A percentile compares a stretch with the other conserved stretches of the same genome.
phyloP scores from a whole-genome alignment of 2,797 vertebrate species.

The Heliangelus exortis region DNA sequence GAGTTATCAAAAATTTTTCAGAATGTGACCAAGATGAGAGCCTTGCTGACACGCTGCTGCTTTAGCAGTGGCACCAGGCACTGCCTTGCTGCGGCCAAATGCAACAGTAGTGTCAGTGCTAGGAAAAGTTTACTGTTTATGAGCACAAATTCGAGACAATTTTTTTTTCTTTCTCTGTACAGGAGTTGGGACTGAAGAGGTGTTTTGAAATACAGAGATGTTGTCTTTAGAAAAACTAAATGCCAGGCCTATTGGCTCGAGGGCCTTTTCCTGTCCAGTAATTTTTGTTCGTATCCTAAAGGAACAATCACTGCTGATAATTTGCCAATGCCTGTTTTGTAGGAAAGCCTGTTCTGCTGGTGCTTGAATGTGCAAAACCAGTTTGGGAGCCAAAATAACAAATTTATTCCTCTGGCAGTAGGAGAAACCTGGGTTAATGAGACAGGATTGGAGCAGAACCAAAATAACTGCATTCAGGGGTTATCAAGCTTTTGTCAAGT shows the following conservation, averaged over 20 bases:
- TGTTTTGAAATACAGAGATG: background rate
- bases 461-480: background rate
- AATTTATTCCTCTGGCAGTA: background rate
- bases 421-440: background rate
- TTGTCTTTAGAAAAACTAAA: background rate
- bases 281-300: slow-evolving; percentile 27
- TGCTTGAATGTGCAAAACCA: background rate
- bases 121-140: background rate
- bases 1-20: background rate
- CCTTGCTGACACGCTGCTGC: background rate
- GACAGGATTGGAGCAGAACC: background rate
- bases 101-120: background rate
- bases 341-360: background rate
- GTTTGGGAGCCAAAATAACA: background rate
- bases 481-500: background rate
- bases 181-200: background rate
- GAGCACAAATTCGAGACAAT: background rate
- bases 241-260: background rate
- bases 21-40: background rate
- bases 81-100: background rate
- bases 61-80: background rate
- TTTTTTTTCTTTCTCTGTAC: background rate
- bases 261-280: background rate
- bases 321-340: slow-evolving; percentile 3
- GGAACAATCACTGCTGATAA: background rate